Base-by-base conservation (phyloP, 2,797 vertebrate species). In the Cirrhinus mrigala region DNA sequence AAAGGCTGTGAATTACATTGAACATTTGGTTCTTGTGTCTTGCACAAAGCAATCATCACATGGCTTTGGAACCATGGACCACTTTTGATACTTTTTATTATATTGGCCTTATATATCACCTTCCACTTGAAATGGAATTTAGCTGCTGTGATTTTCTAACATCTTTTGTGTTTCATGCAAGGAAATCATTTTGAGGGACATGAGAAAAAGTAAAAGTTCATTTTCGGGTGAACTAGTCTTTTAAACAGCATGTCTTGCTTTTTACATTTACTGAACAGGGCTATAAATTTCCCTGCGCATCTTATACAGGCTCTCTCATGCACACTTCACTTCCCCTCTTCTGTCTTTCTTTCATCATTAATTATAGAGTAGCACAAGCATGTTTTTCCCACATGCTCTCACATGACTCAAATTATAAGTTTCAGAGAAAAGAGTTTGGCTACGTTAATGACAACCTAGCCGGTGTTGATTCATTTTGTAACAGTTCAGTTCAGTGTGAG, bases 361-460 rank as follows among this genome's bases (percentile, higher is more conserved):
- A 80, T 85, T 80, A 80, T 85, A 79, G 77, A 74, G 76, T 15
- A 20, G 68, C 62, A 58, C 33, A 78, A 56, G 37, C 64, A 40
- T 69, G 79, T 11, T 54, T 64, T 68, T 37, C 40, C 46, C 79
- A 82, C 76, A n/a, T 27, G 20, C 60, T 71, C 20, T 50, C 24
- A 71, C 52, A 62, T 6, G 44, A 70, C 69, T 27, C 46, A 71
- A 78, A 84, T 84, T n/a, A 50, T 71, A 71, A 50, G 73, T 44
- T 62, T 75, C 44, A 8, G 24, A 12, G 14, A 50, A 79, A 79
- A n/a, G 24, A 58, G 3, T 40, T 46, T 70, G 50, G 44, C 44
- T 48, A 24, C 54, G 1, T 58, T 73, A 48, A 64, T 82, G 14
- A 16, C 70, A 75, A 68, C 68, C 60, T 78, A n/a, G 66, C 22